Evolutionary conservation across 1,140 invertebrate genomes (phyloP).

Genomic region (Micrasema minimum): DNA sequence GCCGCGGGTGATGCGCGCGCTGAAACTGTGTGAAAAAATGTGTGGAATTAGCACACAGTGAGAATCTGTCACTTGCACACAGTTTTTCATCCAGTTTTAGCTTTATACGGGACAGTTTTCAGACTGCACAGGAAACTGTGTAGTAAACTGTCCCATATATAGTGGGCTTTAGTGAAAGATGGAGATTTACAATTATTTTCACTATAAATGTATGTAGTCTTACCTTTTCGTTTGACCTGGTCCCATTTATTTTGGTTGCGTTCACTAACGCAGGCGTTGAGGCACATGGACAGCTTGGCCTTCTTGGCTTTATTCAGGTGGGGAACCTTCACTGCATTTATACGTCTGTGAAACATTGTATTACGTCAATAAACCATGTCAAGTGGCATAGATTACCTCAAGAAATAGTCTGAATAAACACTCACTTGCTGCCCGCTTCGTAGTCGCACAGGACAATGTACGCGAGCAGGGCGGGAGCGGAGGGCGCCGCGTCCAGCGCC

Average conservation of each 20-base stretch:
- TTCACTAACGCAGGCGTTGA: not conserved
- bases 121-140: too few species aligned
- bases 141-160: too few species aligned
- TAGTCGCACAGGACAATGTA: conserved; percentile 34
- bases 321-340: not conserved
- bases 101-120: too few species aligned
- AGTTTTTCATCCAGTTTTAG: too few species aligned
- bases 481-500: not conserved
- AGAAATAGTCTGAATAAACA: not conserved
- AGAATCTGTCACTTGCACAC: too few species aligned
- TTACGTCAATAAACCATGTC: not conserved
- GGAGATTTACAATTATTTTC: too few species aligned
- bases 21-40: too few species aligned
- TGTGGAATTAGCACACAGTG: too few species aligned
- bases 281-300: conserved; percentile 17
- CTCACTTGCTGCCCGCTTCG: conserved; percentile 20
- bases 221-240: conserved; percentile 26
- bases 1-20: too few species aligned
- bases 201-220: too few species aligned
- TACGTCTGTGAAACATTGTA: conserved; percentile 11
- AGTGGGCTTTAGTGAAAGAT: too few species aligned
- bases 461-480: conserved; percentile 7
- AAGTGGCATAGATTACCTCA: too few species aligned
- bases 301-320: conserved; percentile 24
- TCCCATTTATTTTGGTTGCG: conserved; percentile 18